Conservation (phyloP, 2,888 invertebrate genomes). For the Leucophenga montana region DNA sequence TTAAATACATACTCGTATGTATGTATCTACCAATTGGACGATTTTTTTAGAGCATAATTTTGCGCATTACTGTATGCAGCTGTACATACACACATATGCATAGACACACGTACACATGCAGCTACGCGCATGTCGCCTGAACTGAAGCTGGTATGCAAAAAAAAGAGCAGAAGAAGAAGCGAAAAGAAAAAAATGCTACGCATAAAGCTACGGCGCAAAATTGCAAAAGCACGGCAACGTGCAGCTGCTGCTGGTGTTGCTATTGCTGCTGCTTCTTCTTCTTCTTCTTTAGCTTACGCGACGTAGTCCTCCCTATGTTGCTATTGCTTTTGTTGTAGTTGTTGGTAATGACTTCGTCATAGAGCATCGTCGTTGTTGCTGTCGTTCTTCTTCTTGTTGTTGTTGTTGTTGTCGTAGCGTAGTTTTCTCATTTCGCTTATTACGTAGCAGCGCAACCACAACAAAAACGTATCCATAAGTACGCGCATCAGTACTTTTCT, state of each 20-base stretch:
- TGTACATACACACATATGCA: background rate
- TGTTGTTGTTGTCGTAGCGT: no score
- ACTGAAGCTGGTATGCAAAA: no score
- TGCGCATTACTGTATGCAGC: conserved; percentile 1
- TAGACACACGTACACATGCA: background rate
- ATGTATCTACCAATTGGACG: no score
- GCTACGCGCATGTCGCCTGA: background rate
- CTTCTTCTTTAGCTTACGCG: no score
- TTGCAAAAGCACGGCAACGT: conserved; percentile 13
- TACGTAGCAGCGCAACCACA: no score
- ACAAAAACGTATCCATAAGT: no score
- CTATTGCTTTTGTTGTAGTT: background rate
- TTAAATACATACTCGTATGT: no score
- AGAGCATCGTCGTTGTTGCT: background rate
- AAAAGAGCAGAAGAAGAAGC: background rate
- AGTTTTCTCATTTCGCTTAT: no score
- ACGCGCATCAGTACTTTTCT: no score
- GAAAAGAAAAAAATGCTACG: background rate
- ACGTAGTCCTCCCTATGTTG: no score
- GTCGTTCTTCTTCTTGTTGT: no score
- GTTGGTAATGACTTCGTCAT: background rate
- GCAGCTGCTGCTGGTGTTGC: background rate
- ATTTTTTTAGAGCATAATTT: background rate
- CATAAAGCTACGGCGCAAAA: conserved; percentile 16
- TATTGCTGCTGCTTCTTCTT: background rate